phyloP scores from a whole-genome alignment of 2,113 vertebrate genomes.

The Barbus barbus region DNA sequence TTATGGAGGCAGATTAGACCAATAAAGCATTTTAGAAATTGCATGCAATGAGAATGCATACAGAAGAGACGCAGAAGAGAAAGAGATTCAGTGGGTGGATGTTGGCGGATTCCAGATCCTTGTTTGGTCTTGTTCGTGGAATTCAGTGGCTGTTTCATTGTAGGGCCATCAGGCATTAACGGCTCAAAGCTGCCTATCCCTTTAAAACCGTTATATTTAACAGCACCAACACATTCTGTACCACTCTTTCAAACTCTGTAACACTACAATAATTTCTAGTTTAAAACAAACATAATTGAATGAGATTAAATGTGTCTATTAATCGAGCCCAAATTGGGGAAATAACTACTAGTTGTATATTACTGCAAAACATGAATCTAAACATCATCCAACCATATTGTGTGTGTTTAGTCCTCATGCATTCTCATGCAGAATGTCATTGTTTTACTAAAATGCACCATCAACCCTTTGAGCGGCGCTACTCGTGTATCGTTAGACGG shows the following conservation, averaged over 20 bases:
- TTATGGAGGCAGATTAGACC: background rate
- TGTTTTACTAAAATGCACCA: too few species aligned
- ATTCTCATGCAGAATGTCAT: too few species aligned
- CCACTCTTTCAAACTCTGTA: background rate
- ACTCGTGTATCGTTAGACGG: too few species aligned
- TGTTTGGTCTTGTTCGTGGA: slow-evolving; percentile 80
- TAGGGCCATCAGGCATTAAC: slow-evolving; percentile 51
- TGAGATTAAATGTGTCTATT: background rate
- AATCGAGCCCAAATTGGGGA: too few species aligned
- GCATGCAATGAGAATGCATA: background rate
- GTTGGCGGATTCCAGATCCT: slow-evolving; percentile 70
- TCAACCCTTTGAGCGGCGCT: too few species aligned
- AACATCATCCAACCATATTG: too few species aligned
- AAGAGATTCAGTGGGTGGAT: slow-evolving; percentile 42
- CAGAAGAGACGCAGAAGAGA: background rate
- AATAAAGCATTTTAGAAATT: slow-evolving; percentile 11
- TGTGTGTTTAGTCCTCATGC: too few species aligned
- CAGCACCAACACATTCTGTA: background rate
- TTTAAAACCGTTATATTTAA: slow-evolving; percentile 50
- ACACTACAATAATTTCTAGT: background rate
- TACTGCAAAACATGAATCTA: too few species aligned
- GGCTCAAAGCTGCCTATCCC: slow-evolving; percentile 15
- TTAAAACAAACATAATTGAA: background rate
- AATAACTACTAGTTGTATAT: too few species aligned
- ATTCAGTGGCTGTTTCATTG: slow-evolving; percentile 63